Evolutionary conservation across 23 tunicate species (phyloP).

Genomic region (Diplosoma virens): DNA sequence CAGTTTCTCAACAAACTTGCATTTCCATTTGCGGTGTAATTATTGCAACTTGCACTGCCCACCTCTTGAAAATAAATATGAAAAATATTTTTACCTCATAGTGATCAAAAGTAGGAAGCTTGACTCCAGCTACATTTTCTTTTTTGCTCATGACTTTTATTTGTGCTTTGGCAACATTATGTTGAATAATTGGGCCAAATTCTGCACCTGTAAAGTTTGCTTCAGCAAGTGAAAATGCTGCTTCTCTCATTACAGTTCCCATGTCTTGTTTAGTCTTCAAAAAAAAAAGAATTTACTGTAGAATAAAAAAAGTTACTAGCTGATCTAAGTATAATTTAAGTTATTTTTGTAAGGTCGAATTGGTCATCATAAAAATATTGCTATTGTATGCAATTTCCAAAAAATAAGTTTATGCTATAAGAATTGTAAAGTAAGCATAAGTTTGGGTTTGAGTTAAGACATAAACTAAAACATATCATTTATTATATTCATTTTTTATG

Average conservation of each 20-base stretch:
- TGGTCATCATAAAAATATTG: not conserved
- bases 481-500: no score
- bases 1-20: no score
- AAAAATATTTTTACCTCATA: no score
- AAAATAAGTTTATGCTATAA: no score
- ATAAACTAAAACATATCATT: no score
- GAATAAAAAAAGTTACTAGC: no score
- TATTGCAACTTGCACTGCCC: no score
- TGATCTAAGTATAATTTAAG: not conserved
- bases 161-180: conserved; percentile 86
- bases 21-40: no score
- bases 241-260: conserved; percentile 97
- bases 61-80: no score
- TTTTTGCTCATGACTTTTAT: conserved; percentile 82
- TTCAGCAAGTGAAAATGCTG: conserved; percentile 90
- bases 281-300: no score
- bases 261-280: conserved; percentile 83
- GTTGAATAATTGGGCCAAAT: conserved; percentile 59
- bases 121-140: conserved; percentile 98
- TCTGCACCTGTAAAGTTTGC: conserved; percentile 82
- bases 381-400: not conserved
- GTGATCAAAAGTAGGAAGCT: conserved; percentile 88
- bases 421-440: no score
- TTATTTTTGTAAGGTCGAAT: not conserved
- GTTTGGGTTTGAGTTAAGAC: no score